phyloP scores from a whole-genome alignment of 2,888 invertebrate genomes.

The Achlya flavicornis region DNA sequence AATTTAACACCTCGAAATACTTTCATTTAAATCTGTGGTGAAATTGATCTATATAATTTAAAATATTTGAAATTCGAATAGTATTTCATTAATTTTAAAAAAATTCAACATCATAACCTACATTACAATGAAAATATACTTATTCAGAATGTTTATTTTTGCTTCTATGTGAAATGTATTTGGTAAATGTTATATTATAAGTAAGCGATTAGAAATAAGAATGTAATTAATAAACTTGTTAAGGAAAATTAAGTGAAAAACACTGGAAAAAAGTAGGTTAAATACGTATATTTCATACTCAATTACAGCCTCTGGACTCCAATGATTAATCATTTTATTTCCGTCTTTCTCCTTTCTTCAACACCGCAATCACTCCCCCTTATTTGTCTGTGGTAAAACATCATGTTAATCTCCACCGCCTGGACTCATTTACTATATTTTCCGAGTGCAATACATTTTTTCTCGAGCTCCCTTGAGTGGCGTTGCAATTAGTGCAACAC shows the following conservation, averaged over 20 bases:
- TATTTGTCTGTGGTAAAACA: neutral
- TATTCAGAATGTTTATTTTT: too few species aligned
- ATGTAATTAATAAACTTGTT: too few species aligned
- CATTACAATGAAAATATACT: too few species aligned
- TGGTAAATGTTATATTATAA: too few species aligned
- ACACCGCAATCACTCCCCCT: neutral
- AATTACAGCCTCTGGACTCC: neutral
- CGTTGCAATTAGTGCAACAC: conserved; percentile 55
- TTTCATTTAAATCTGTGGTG: too few species aligned
- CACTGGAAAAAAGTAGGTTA: neutral
- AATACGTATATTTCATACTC: neutral
- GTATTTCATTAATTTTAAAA: too few species aligned
- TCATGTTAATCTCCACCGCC: neutral
- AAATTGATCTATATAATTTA: too few species aligned
- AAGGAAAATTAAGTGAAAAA: conserved; percentile 14
- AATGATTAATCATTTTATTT: neutral
- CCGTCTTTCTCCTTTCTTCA: neutral
- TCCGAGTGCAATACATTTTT: neutral
- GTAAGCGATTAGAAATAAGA: too few species aligned
- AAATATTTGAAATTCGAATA: too few species aligned
- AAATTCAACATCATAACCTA: too few species aligned
- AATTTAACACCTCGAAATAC: too few species aligned
- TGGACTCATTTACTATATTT: neutral
- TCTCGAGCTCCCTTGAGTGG: conserved; percentile 35
- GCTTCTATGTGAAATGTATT: too few species aligned